phyloP scores from a whole-genome alignment of 2,888 invertebrate genomes.

The Cenopis cana region DNA sequence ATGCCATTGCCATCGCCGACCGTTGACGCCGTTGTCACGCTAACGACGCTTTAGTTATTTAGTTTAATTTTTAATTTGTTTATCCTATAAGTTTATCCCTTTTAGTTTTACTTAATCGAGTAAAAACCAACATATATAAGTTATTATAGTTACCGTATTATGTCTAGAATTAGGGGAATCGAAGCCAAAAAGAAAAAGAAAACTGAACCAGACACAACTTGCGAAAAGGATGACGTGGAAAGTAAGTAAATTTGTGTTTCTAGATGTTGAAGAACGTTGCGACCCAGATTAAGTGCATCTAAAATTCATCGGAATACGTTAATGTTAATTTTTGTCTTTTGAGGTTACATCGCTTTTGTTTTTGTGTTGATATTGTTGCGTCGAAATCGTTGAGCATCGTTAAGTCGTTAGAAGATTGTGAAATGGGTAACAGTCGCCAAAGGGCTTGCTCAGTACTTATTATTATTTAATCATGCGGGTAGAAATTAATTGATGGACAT shows the following conservation, averaged over 20 bases:
- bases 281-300: slow-evolving; percentile 21
- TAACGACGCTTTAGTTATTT: slow-evolving; percentile 6
- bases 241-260: slow-evolving; percentile 57
- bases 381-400: no score
- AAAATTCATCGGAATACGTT: slow-evolving; percentile 27
- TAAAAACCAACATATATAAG: background rate
- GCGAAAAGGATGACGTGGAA: slow-evolving; percentile 70
- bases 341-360: slow-evolving; percentile 40
- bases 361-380: background rate
- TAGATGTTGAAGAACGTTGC: slow-evolving; percentile 6
- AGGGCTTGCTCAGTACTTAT: background rate
- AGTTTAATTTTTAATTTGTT: slow-evolving; percentile 20
- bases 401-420: background rate
- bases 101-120: background rate
- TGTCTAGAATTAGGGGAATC: slow-evolving; percentile 78
- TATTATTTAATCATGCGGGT: slow-evolving; percentile 1
- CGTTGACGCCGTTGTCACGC: slow-evolving; percentile 8
- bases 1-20: background rate
- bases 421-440: background rate
- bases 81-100: slow-evolving; percentile 13
- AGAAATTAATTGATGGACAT: slow-evolving; percentile 5
- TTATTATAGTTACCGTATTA: slow-evolving; percentile 46
- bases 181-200: slow-evolving; percentile 69
- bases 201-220: slow-evolving; percentile 60
- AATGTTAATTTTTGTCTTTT: slow-evolving; percentile 26